Percentiles rank a stretch among this genome's conserved stretches.
Conservation (phyloP, 2,113 vertebrate species). For the Toxotes jaculatrix region DNA sequence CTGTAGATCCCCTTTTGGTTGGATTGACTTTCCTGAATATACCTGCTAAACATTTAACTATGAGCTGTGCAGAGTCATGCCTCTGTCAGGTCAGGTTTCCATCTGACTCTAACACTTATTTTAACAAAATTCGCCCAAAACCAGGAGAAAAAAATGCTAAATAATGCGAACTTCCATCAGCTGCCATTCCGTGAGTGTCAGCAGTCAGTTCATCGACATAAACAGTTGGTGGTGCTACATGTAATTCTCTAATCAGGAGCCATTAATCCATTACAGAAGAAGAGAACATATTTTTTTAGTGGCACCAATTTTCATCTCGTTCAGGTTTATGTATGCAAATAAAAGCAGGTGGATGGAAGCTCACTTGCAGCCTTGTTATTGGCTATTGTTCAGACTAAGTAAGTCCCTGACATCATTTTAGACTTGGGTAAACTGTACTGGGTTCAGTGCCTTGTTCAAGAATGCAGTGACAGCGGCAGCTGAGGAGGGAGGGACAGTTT, state of each 20-base stretch:
- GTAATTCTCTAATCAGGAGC: not conserved
- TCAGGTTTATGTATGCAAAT: not conserved
- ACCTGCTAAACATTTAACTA: too few species aligned
- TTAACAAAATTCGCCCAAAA: not conserved
- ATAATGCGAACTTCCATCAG: not conserved
- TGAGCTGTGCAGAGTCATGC: too few species aligned
- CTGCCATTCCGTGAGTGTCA: not conserved
- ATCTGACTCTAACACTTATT: too few species aligned
- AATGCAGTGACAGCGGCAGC: not conserved
- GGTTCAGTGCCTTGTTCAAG: not conserved
- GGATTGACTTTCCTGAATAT: too few species aligned
- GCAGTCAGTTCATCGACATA: not conserved
- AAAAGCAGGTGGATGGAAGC: not conserved
- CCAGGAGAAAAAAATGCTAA: not conserved
- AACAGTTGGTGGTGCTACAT: too few species aligned
- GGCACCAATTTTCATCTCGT: not conserved
- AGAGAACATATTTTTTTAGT: not conserved
- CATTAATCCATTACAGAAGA: not conserved
- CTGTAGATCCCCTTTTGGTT: too few species aligned
- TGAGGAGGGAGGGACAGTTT: too few species aligned
- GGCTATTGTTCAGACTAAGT: not conserved
- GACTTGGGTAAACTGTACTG: not conserved
- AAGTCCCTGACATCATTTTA: conserved; percentile 6
- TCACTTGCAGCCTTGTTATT: not conserved
- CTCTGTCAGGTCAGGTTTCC: too few species aligned